phyloP scores from a whole-genome alignment of 2,113 vertebrate species.

The Solea solea region DNA sequence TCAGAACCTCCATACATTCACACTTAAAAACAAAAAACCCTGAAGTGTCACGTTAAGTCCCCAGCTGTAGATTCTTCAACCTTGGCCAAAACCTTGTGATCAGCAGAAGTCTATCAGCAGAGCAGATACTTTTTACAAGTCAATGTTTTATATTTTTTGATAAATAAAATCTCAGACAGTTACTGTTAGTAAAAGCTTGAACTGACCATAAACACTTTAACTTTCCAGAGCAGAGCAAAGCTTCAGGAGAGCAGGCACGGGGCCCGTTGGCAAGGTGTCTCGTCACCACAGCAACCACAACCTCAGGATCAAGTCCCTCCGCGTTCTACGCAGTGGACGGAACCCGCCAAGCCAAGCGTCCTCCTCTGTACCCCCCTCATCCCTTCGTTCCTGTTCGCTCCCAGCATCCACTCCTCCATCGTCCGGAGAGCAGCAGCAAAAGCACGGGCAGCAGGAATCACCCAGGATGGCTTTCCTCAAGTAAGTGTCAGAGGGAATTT shows the following conservation, averaged over 20 bases:
- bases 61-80: too few species aligned
- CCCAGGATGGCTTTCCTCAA: constrained; percentile 56
- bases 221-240: constrained; percentile 58
- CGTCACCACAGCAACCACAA: constrained; percentile 53
- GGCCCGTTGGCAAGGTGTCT: constrained; percentile 45
- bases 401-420: background rate
- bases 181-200: too few species aligned
- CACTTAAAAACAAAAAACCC: too few species aligned
- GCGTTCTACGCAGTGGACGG: constrained; percentile 21
- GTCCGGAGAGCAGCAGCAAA: background rate
- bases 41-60: too few species aligned
- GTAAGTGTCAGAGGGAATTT: constrained; percentile 27
- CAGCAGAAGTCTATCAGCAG: too few species aligned
- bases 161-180: too few species aligned
- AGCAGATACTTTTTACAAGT: too few species aligned
- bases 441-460: background rate
- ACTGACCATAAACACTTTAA: background rate
- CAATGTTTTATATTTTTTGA: too few species aligned
- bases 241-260: constrained; percentile 55
- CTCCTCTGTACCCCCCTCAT: constrained; percentile 21
- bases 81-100: too few species aligned
- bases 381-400: constrained; percentile 2
- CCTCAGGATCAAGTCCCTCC: constrained; percentile 53
- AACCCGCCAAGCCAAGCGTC: background rate
- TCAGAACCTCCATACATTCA: too few species aligned